Evolutionary conservation across 2,797 vertebrate genomes (phyloP), one percentile per base, ranked within the genome.

Genomic region (Streptopelia turtur): DNA sequence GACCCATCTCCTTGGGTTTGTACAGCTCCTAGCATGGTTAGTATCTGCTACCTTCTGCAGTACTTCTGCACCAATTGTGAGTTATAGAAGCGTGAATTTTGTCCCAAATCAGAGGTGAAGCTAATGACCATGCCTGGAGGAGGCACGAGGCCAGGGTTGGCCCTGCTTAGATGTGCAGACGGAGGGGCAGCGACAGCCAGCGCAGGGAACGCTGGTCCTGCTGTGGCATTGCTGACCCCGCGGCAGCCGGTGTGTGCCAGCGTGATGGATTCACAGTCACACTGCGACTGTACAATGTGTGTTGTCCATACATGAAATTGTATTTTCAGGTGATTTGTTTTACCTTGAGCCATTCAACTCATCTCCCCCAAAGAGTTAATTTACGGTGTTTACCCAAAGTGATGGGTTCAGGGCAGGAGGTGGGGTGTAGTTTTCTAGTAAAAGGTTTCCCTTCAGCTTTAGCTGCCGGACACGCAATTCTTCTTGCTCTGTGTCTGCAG

Each of bases 401-500:
- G 91, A 78, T 64, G 2, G 6, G 80, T 88, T 83, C 59, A 57
- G 88, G 83, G 83, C 86, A 89, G 95, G 37, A 35, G 69, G 70
- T 31, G 57, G 77, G 85, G 80, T 87, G 69, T 56, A 49, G 49
- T 84, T 86, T 94, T 72, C 86, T 83, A 64, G 70, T 35, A 2
- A 45, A 89, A 94, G 37, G 71, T 80, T 39, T 72, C 53, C 55
- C 55, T 93, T 87, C 72, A 69, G 64, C 76, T 87, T 83, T 72
- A 84, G 90, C 78, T 71, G 47, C 70, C 93, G 89, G 91, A 79
- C 87, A 49, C 18, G 8, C 66, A 57, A 90, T 94, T 93, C 69
- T 94, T 97, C 92, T 92, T 94, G 83, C 61, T 95, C 84, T 85
- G 37, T 94, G 64, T 74, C 85, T 83, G 77, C 63, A 47, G 80